Evolutionary conservation across 2,888 invertebrate genomes (phyloP).

Genomic region (Euzophera pinguis): DNA sequence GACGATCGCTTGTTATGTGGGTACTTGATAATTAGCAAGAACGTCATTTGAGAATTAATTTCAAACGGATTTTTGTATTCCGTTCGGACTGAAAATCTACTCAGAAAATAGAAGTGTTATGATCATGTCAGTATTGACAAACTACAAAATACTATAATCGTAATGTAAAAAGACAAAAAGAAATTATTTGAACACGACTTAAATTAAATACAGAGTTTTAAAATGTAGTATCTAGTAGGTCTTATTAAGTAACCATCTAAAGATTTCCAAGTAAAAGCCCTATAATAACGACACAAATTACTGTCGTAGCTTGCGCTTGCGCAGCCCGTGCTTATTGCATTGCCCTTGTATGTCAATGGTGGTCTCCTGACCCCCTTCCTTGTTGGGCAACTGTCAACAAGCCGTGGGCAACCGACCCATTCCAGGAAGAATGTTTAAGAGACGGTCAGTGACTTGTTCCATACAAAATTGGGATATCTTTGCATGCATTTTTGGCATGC

Average conservation of each 20-base stretch:
- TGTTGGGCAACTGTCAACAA: slow-evolving; percentile 20
- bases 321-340: slow-evolving; percentile 36
- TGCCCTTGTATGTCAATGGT: slow-evolving; percentile 37
- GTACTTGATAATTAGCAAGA: too few species aligned
- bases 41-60: too few species aligned
- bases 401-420: not conserved
- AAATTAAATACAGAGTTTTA: too few species aligned
- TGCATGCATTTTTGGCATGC: not conserved
- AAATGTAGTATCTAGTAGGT: too few species aligned
- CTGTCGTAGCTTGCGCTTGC: slow-evolving; percentile 31
- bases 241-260: not conserved
- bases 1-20: too few species aligned
- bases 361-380: slow-evolving; percentile 20
- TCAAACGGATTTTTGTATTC: too few species aligned
- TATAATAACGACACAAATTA: slow-evolving; percentile 38
- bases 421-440: slow-evolving; percentile 6
- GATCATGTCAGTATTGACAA: too few species aligned
- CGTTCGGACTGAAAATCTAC: too few species aligned
- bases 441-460: not conserved
- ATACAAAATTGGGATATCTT: not conserved
- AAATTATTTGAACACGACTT: too few species aligned
- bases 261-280: slow-evolving; percentile 25
- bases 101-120: too few species aligned
- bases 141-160: too few species aligned
- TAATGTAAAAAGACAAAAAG: too few species aligned